Evolutionary conservation across 2,888 invertebrate species (phyloP).

Genomic region (Entomobrya multifasciata): DNA sequence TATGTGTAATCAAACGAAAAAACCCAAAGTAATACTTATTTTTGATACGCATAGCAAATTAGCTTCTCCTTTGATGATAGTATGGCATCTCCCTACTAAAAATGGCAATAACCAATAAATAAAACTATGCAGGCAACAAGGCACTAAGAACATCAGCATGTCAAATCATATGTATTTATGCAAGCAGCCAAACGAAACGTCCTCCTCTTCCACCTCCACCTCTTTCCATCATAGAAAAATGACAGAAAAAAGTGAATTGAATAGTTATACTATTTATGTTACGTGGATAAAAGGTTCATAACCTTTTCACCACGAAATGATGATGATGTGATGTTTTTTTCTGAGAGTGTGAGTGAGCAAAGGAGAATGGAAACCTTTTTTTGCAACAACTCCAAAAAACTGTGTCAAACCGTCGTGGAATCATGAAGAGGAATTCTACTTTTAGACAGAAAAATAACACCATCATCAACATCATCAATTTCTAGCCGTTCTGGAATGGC

Average conservation of each 20-base stretch:
- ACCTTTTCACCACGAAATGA: conserved; percentile 41
- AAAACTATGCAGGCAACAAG: neutral
- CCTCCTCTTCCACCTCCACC: neutral
- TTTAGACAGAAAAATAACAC: conserved; percentile 43
- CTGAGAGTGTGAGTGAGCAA: neutral
- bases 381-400: conserved; percentile 22
- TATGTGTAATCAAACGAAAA: conserved; percentile 50
- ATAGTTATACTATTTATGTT: neutral
- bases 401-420: conserved; percentile 60
- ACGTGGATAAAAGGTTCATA: conserved; percentile 60
- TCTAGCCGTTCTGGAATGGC: neutral
- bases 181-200: conserved; percentile 34
- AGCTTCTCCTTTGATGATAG: conserved; percentile 3
- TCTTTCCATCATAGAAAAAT: no score
- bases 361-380: conserved; percentile 12
- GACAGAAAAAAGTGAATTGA: neutral
- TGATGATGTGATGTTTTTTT: neutral
- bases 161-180: conserved; percentile 24
- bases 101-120: conserved; percentile 54
- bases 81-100: conserved; percentile 1
- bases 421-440: conserved; percentile 25
- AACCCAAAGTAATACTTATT: conserved; percentile 9
- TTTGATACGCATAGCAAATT: neutral
- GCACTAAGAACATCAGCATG: conserved; percentile 29
- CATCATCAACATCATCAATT: conserved; percentile 30